Evolutionary conservation across 2,888 invertebrate genomes (phyloP).

Genomic region (Auanema freiburgensis): DNA sequence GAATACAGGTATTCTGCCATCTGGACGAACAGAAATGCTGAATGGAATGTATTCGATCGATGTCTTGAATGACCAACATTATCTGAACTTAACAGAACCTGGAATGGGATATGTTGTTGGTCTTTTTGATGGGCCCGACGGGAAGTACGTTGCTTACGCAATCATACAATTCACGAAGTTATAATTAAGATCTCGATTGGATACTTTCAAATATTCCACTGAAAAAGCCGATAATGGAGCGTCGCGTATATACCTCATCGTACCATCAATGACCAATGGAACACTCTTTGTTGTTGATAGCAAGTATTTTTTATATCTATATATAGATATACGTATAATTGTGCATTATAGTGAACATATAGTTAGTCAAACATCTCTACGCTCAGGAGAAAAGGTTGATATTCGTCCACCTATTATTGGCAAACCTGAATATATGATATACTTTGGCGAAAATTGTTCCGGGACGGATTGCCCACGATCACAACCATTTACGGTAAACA

Average conservation of each 20-base stretch:
- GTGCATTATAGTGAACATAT: conserved; percentile 25
- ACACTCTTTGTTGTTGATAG: conserved; percentile 32
- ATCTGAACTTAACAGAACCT: conserved; percentile 27
- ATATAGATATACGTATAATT: not conserved
- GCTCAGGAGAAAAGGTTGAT: conserved; percentile 41
- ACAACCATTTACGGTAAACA: conserved; percentile 5
- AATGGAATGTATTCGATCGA: conserved; percentile 35
- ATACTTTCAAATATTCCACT: conserved; percentile 38
- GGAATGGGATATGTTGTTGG: conserved; percentile 50
- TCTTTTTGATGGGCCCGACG: conserved; percentile 30
- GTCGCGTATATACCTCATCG: conserved; percentile 47
- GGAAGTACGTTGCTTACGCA: conserved; percentile 17
- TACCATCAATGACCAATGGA: conserved; percentile 26
- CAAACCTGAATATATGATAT: conserved; percentile 41
- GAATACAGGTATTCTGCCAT: conserved; percentile 21
- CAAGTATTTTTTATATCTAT: conserved; percentile 9
- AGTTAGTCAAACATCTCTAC: conserved; percentile 22
- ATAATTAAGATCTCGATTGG: conserved; percentile 14
- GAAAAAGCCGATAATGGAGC: conserved; percentile 56
- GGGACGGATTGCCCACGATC: conserved; percentile 28
- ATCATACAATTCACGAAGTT: not conserved
- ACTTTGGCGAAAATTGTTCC: conserved; percentile 45
- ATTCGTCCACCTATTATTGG: conserved; percentile 52
- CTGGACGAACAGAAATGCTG: conserved; percentile 30
- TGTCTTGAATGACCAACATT: conserved; percentile 21